Evolutionary conservation across 2,797 vertebrate genomes (phyloP).

Genomic region (Platyrinchus mystaceus): DNA sequence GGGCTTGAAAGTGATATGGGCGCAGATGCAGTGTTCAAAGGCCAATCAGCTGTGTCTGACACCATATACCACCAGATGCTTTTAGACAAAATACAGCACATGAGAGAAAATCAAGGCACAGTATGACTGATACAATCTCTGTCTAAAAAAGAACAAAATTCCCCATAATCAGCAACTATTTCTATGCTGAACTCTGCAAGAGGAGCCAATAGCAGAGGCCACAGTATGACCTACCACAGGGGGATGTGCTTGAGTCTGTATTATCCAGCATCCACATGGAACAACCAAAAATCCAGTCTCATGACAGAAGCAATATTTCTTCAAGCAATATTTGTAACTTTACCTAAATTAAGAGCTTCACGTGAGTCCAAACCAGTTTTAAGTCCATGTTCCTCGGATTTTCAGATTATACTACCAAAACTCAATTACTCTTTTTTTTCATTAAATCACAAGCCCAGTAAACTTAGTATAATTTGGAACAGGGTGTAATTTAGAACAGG

Average conservation of each 20-base stretch:
- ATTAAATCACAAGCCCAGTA: background rate
- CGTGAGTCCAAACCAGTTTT: background rate
- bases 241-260: background rate
- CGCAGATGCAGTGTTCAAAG: constrained; percentile 63
- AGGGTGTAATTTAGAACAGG: background rate
- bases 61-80: constrained; percentile 46
- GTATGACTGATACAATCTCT: constrained; percentile 16
- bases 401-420: background rate
- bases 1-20: constrained; percentile 45
- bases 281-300: background rate
- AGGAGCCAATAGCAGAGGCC: background rate
- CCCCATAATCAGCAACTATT: background rate
- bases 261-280: background rate
- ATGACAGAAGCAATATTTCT: background rate
- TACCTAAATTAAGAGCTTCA: background rate
- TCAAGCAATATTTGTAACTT: background rate
- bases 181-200: background rate
- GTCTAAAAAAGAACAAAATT: background rate
- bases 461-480: background rate
- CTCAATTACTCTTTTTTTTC: background rate
- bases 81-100: constrained; percentile 46
- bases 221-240: background rate
- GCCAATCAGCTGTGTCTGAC: constrained; percentile 64
- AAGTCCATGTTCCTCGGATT: background rate
- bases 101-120: constrained; percentile 11